Conservation (phyloP, 2,888 invertebrate genomes). For the Yponomeuta sedellus region DNA sequence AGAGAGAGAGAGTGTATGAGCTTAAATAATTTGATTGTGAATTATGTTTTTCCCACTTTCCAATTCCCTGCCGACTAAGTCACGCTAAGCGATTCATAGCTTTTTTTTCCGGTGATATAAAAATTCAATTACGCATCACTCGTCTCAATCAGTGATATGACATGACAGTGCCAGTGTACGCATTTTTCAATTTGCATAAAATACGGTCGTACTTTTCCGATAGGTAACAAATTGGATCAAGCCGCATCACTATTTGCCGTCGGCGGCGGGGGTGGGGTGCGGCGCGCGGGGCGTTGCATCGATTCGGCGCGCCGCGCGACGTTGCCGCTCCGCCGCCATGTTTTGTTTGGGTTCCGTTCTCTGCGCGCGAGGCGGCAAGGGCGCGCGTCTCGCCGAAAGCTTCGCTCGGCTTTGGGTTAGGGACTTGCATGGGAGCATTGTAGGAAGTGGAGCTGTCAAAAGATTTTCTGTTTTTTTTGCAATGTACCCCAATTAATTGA, state of each 20-base stretch:
- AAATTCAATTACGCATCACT: too few species aligned
- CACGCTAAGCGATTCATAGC: too few species aligned
- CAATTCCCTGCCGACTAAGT: too few species aligned
- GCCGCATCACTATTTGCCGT: slow-evolving; percentile 9
- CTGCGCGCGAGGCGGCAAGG: slow-evolving; percentile 43
- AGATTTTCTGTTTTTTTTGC: not conserved
- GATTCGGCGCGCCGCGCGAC: slow-evolving; percentile 49
- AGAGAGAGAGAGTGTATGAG: too few species aligned
- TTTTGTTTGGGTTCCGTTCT: slow-evolving; percentile 60
- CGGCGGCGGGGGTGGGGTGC: slow-evolving; percentile 34
- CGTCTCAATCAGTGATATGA: too few species aligned
- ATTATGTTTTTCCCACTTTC: too few species aligned
- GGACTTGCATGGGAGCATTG: not conserved
- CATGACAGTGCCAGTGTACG: too few species aligned
- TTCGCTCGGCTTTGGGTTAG: not conserved
- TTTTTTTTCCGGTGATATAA: too few species aligned
- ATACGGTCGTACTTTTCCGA: not conserved
- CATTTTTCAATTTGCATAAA: not conserved
- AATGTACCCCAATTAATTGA: too few species aligned
- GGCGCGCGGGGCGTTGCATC: slow-evolving; percentile 44
- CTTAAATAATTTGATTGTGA: too few species aligned
- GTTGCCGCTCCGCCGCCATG: slow-evolving; percentile 60
- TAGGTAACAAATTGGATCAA: not conserved
- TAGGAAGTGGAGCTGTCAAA: not conserved
- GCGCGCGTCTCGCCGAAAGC: slow-evolving; percentile 22